Percentiles rank a stretch among this genome's conserved stretches.
These are phyloP conservation scores for Peromyscus melanophrys DNA, from an alignment of 2,797 vertebrate genomes.

Conservation along the genomic window DNA sequence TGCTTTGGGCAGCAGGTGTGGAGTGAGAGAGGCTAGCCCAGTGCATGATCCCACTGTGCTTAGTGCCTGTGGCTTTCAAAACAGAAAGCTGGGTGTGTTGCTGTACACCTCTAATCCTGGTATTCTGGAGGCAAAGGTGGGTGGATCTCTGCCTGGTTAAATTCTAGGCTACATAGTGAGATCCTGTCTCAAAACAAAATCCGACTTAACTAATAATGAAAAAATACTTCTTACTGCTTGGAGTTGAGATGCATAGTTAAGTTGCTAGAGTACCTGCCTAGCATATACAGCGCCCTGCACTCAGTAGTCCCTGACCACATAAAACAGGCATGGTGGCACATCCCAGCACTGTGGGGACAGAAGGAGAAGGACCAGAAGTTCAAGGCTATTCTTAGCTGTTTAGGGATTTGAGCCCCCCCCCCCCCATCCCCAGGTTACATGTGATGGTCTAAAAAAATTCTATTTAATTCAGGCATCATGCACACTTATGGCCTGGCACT, in stretches of 20 bases:
- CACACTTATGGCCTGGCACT: background rate
- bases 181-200: background rate
- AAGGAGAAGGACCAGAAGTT: background rate
- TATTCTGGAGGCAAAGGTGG: background rate
- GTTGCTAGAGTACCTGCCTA: background rate
- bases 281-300: background rate
- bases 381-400: background rate
- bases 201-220: background rate
- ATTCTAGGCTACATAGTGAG: background rate
- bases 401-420: background rate
- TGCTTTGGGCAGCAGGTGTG: background rate
- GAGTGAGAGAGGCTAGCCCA: background rate
- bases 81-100: background rate
- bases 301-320: background rate
- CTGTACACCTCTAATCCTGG: background rate
- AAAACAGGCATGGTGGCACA: too few species aligned
- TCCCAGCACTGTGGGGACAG: background rate
- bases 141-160: background rate
- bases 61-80: background rate
- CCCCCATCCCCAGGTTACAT: background rate
- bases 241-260: background rate
- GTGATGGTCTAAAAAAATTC: background rate
- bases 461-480: background rate
- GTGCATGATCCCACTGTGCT: fast-evolving
- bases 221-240: background rate